Conservation (phyloP, 2,797 vertebrate genomes). For the Fundulus diaphanus region DNA sequence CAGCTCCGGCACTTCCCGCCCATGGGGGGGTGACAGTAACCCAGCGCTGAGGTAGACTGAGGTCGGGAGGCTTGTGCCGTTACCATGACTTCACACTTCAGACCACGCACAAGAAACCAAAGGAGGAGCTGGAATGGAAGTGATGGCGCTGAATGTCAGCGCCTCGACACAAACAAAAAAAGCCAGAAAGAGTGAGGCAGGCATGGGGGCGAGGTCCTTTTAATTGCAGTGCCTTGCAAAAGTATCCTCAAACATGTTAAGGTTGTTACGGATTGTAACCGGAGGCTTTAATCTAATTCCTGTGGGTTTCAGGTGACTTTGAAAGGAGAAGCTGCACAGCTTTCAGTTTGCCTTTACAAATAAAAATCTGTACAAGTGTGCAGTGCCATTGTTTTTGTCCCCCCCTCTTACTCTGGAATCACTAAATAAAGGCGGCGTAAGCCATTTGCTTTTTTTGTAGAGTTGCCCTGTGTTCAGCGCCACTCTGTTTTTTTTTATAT, state of each 20-base stretch:
- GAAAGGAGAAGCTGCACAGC: background rate
- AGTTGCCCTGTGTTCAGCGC: too few species aligned
- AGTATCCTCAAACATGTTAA: background rate
- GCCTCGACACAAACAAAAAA: background rate
- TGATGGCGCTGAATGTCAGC: constrained; percentile 9
- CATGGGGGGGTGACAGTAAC: constrained; percentile 68
- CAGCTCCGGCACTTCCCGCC: constrained; percentile 51
- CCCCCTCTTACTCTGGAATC: background rate
- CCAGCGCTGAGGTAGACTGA: constrained; percentile 43
- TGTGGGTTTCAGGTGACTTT: too few species aligned
- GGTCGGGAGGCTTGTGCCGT: constrained; percentile 59
- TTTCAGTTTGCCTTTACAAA: too few species aligned
- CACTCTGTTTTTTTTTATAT: too few species aligned
- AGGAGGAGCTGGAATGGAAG: constrained; percentile 16
- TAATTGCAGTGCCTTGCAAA: background rate
- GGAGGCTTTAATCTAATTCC: too few species aligned
- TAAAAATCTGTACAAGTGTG: background rate
- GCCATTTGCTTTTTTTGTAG: background rate
- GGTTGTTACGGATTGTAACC: background rate
- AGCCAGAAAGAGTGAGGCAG: background rate
- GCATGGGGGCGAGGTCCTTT: background rate
- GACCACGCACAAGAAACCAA: constrained; percentile 41
- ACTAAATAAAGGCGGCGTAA: background rate
- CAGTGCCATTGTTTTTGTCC: background rate
- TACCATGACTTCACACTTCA: constrained; percentile 65